Conservation (phyloP, 2,113 vertebrate species). For the Pluvialis apricaria region DNA sequence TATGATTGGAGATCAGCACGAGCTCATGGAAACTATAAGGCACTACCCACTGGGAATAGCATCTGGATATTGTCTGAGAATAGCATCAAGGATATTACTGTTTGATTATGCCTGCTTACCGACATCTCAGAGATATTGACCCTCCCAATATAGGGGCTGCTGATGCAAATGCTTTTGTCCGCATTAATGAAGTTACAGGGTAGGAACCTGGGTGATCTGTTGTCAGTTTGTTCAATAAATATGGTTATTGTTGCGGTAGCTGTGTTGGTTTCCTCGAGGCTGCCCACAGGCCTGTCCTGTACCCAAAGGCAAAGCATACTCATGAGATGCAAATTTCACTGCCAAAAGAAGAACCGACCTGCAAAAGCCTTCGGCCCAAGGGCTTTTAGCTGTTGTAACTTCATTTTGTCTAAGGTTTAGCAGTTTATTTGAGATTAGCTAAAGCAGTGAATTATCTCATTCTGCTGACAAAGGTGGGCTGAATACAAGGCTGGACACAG, state of each 20-base stretch:
- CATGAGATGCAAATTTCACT: not conserved
- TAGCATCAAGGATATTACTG: not conserved
- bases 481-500: not conserved
- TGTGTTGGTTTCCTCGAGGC: not conserved
- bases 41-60: not conserved
- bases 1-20: not conserved
- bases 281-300: conserved; percentile 71
- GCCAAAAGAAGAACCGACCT: not conserved
- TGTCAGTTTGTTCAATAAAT: conserved; percentile 76
- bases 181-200: conserved; percentile 70
- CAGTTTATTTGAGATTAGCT: not conserved
- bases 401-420: not conserved
- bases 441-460: not conserved
- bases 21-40: not conserved
- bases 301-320: not conserved
- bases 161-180: conserved; percentile 75
- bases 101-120: conserved; percentile 49
- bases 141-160: conserved; percentile 73
- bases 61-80: not conserved
- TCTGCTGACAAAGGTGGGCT: not conserved
- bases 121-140: conserved; percentile 77
- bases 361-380: not conserved
- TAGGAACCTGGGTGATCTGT: conserved; percentile 83
- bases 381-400: not conserved
- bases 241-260: conserved; percentile 75